A percentile compares a stretch with the other conserved stretches of the same genome.
These are phyloP conservation scores for Zaprionus taronus DNA, from an alignment of 1,140 invertebrate genomes.

Conservation along the genomic window DNA sequence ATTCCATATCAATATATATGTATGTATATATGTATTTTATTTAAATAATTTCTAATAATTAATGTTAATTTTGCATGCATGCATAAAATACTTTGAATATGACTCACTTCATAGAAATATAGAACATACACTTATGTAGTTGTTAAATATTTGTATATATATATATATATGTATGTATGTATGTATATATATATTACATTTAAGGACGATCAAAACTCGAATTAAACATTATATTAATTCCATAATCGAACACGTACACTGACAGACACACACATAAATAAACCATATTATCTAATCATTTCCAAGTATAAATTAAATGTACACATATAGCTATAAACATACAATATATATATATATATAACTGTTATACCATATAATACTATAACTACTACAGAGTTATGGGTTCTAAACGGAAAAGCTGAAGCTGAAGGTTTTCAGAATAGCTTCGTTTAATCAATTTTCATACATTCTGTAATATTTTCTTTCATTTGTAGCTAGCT, in stretches of 20 bases:
- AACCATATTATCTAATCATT: constrained; percentile 35
- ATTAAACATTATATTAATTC: constrained; percentile 48
- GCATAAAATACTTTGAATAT: constrained; percentile 70
- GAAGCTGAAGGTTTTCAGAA: constrained; percentile 24
- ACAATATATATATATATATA: constrained; percentile 25
- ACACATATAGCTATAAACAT: constrained; percentile 37
- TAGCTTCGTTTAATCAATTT: constrained; percentile 8
- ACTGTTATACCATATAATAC: constrained; percentile 73
- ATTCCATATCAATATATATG: constrained; percentile 4
- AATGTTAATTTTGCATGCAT: constrained; percentile 59
- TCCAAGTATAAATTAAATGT: constrained; percentile 49
- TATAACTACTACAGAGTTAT: constrained; percentile 77
- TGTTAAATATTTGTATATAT: constrained; percentile 20
- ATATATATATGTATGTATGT: constrained; percentile 27
- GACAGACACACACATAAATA: constrained; percentile 59
- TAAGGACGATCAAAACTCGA: constrained; percentile 68
- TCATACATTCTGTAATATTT: constrained; percentile 11
- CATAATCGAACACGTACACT: constrained; percentile 57
- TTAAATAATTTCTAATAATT: constrained; percentile 45
- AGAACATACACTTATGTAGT: constrained; percentile 40
- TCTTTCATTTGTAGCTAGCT: constrained; percentile 59
- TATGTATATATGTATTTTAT: constrained; percentile 18
- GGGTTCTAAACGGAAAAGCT: constrained; percentile 55
- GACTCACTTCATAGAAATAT: constrained; percentile 51
- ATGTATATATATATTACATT: constrained; percentile 45